phyloP scores from a whole-genome alignment of 2,888 invertebrate species.

The Cataglyphis rosenhaueri region DNA sequence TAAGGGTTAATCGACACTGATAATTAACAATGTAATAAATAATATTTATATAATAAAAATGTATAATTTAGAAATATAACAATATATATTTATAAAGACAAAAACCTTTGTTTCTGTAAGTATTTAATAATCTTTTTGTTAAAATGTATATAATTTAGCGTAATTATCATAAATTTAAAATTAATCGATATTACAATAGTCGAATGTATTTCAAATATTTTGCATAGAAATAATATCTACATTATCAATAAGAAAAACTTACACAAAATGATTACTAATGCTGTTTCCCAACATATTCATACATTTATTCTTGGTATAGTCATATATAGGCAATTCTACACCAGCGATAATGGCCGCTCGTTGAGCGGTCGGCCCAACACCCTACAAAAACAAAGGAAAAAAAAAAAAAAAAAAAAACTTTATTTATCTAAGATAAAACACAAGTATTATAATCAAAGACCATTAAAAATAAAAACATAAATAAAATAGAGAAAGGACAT shows the following conservation, averaged over 20 bases:
- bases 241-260: constrained; percentile 83
- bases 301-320: constrained; percentile 93
- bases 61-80: not conserved
- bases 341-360: constrained; percentile 97
- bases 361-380: constrained; percentile 96
- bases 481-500: too few species aligned
- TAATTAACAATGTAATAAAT: constrained; percentile 14
- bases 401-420: constrained; percentile 34
- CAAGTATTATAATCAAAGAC: too few species aligned
- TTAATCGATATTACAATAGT: not conserved
- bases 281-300: constrained; percentile 91
- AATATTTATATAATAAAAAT: not conserved
- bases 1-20: constrained; percentile 72
- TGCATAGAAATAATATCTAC: not conserved
- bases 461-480: too few species aligned
- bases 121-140: not conserved
- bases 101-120: not conserved
- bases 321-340: constrained; percentile 97
- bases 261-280: constrained; percentile 95
- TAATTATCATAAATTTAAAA: constrained; percentile 12
- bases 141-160: not conserved
- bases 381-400: constrained; percentile 86
- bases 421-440: constrained; percentile 7
- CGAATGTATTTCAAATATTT: not conserved
- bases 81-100: not conserved